Conservation (phyloP, 1,140 invertebrate species). For the Lepidotrigona ventralis region DNA sequence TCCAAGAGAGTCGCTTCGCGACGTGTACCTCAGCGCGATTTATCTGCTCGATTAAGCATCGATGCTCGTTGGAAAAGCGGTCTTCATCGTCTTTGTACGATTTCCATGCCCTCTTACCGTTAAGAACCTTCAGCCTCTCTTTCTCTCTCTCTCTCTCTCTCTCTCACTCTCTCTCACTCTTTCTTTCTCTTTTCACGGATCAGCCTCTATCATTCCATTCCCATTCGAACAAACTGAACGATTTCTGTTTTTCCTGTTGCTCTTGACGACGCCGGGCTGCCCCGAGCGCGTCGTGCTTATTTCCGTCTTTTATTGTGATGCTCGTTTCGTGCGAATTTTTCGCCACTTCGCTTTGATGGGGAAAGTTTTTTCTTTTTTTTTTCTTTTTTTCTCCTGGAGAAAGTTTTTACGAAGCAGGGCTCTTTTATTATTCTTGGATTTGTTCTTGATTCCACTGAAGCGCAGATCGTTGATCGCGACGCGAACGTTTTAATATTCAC, state of each 20-base stretch:
- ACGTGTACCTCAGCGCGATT: conserved; percentile 22
- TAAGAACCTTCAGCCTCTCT: not conserved
- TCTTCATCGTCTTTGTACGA: conserved; percentile 43
- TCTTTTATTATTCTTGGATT: not conserved
- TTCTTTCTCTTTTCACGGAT: not conserved
- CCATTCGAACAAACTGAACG: not conserved
- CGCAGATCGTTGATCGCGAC: not conserved
- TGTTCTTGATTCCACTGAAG: not conserved
- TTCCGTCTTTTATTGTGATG: not conserved
- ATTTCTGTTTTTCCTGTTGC: conserved; percentile 10
- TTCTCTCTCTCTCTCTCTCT: not conserved
- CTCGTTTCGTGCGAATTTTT: not conserved
- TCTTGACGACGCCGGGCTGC: not conserved
- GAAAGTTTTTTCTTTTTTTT: not conserved
- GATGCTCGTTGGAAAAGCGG: conserved; percentile 10
- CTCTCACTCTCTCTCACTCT: conserved; percentile 7
- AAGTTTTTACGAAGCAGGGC: not conserved
- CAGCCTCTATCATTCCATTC: no score
- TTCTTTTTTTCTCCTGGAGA: not conserved
- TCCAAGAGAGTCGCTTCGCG: conserved; percentile 23
- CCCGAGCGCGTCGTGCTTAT: not conserved
- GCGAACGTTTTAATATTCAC: not conserved
- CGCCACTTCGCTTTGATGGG: not conserved
- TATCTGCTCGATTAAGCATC: conserved; percentile 47
- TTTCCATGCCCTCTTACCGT: conserved; percentile 29